phyloP scores from a whole-genome alignment of 2,888 invertebrate genomes.

The Eristalis arbustorum region DNA sequence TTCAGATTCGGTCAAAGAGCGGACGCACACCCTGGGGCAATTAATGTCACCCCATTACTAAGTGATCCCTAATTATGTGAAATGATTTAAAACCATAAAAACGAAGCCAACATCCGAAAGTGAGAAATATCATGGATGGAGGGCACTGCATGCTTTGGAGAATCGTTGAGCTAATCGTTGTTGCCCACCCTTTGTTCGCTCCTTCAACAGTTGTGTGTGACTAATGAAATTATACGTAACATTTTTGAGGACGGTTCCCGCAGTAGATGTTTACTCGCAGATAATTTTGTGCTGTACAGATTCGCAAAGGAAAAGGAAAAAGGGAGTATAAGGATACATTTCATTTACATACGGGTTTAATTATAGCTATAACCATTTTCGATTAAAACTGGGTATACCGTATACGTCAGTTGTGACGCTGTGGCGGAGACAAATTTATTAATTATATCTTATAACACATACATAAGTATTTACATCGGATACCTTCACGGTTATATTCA shows the following conservation, averaged over 20 bases:
- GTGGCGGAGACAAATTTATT: constrained; percentile 45
- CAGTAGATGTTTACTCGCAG: constrained; percentile 2
- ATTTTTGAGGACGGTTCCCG: constrained; percentile 58
- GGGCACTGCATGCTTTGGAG: not conserved
- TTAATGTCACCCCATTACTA: constrained; percentile 81
- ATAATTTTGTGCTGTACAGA: constrained; percentile 45
- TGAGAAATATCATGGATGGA: constrained; percentile 47
- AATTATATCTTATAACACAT: constrained; percentile 35
- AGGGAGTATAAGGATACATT: not conserved
- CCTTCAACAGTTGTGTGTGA: constrained; percentile 69
- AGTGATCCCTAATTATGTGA: constrained; percentile 81
- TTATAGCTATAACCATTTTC: constrained; percentile 58
- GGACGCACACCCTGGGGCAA: constrained; percentile 74
- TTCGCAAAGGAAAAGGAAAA: not conserved
- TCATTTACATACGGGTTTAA: constrained; percentile 63
- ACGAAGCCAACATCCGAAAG: constrained; percentile 64
- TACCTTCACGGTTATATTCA: too few relatives aligned
- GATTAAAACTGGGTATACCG: constrained; percentile 31
- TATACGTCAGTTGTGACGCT: not conserved
- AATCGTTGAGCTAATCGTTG: constrained; percentile 42
- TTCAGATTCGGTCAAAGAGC: constrained; percentile 37
- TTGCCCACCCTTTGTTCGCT: constrained; percentile 18
- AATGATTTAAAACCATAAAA: constrained; percentile 77
- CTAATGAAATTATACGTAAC: constrained; percentile 67
- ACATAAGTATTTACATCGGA: not conserved